Percentiles rank a stretch among this genome's conserved stretches.
Conservation (phyloP, 2,888 invertebrate genomes). For the Cephus rjabovi region DNA sequence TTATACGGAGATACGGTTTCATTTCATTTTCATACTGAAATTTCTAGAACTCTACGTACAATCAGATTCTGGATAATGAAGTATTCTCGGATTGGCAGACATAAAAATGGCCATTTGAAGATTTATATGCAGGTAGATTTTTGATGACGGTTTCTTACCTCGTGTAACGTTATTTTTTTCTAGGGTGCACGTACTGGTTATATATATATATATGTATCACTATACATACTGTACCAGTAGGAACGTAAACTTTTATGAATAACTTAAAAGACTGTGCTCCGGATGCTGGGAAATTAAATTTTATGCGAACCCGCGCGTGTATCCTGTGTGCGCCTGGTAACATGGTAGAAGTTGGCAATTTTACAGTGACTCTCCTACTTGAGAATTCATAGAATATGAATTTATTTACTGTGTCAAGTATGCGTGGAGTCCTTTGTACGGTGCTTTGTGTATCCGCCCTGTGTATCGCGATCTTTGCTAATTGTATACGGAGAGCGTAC, state of each 20-base stretch:
- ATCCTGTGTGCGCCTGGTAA: conserved; percentile 1
- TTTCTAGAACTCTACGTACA: background rate
- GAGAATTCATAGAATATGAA: conserved; percentile 31
- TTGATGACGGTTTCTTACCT: background rate
- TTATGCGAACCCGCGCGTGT: conserved; percentile 1
- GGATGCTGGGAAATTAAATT: conserved; percentile 17
- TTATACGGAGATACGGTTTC: background rate
- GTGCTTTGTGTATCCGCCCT: background rate
- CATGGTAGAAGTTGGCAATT: conserved; percentile 26
- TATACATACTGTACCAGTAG: background rate
- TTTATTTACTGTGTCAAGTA: conserved; percentile 11
- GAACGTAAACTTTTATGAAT: conserved; percentile 24
- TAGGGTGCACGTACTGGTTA: background rate
- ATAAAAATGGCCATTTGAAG: background rate
- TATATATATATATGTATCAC: background rate
- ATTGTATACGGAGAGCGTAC: background rate
- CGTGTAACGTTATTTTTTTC: background rate
- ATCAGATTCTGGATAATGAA: background rate
- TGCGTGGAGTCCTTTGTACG: background rate
- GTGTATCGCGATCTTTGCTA: background rate
- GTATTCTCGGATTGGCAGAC: background rate
- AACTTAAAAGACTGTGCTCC: conserved; percentile 26
- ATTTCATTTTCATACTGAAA: background rate
- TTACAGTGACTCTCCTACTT: conserved; percentile 12
- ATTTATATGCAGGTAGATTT: background rate